Base-by-base conservation (phyloP, 2,113 vertebrate species). In the Progne subis region DNA sequence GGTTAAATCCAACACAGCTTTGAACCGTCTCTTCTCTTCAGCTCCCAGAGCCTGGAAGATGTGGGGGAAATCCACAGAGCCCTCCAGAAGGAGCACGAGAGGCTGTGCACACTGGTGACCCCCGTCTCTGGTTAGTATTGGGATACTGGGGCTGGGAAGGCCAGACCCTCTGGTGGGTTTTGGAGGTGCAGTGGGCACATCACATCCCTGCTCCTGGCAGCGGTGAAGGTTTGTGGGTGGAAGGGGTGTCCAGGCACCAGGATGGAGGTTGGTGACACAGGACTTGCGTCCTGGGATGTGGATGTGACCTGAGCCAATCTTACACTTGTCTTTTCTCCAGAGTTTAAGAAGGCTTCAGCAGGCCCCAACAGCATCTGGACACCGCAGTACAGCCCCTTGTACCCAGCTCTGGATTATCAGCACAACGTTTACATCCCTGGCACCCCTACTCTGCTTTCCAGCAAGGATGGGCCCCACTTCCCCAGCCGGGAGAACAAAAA, bases 361-460 rank as follows among this genome's bases (percentile, higher is more conserved):
- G 95, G 96, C 26, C 89, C 98, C 53, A 98, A 97, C 93, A 98
- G 98, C 37, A 92, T 98, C 56, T 99, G 98, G 98, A 98, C 98
- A 29, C 98, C 99, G 20, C 98, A 98, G 17, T 99, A 98, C 92
- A 98, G 98, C 67, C 97, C 98, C 55, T 82, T 97, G 64, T 98
- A 97, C 52, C 95, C 97, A 29, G 98, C 98, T 9, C 98, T 98
- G 14, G 99, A 99, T 97, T 99, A 99, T 96, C 99, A 99, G 91
- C 99, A 99, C 97, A 99, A 99, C 1, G 98, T 99, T 50, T 99
- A 99, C 95, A 99, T 99, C 90, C 99, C 99, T 0, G 99, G 99
- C 77, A 99, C 99, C 6, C 98, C 98, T 1, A 98, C 98, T 6
- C 97, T 98, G 79, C 98, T 98, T 86, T 98, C 98, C 68, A 97